Conservation (phyloP, 2,797 vertebrate species). For the Oryzias dopingdopingensis region DNA sequence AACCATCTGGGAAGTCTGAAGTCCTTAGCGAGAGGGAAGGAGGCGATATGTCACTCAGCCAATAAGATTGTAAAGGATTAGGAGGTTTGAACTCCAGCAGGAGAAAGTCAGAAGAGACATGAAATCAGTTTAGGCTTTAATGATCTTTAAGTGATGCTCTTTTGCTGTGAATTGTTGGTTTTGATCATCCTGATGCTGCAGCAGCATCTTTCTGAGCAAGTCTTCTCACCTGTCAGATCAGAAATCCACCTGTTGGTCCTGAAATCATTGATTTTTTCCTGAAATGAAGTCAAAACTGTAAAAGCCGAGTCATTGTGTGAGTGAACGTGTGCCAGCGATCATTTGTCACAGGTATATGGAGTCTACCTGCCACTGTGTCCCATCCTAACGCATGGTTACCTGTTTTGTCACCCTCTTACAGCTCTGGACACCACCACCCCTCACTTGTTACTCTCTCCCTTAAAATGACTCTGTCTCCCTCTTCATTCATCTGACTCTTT, state of each 20-base stretch:
- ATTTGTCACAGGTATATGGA: slow-evolving; percentile 68
- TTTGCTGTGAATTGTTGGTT: background rate
- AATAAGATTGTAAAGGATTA: background rate
- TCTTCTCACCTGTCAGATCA: no score
- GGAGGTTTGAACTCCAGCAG: background rate
- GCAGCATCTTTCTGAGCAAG: background rate
- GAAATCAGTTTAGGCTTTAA: background rate
- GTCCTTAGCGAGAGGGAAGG: background rate
- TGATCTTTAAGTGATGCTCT: no score
- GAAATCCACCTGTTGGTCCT: no score
- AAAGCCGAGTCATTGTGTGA: slow-evolving; percentile 12
- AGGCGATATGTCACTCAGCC: background rate
- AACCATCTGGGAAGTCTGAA: slow-evolving; percentile 4
- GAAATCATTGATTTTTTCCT: background rate
- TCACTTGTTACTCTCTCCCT: slow-evolving; percentile 72
- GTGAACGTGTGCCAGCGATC: slow-evolving; percentile 34
- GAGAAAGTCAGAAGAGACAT: background rate
- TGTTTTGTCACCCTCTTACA: slow-evolving; percentile 81
- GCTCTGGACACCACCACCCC: slow-evolving; percentile 78
- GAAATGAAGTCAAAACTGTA: background rate
- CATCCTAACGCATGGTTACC: slow-evolving; percentile 78
- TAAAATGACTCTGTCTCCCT: slow-evolving; percentile 64
- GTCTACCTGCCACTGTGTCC: slow-evolving; percentile 67
- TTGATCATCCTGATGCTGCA: background rate
- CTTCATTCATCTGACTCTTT: slow-evolving; percentile 30